Percentiles rank a stretch among this genome's conserved stretches.
phyloP scores from a whole-genome alignment of 2,797 vertebrate genomes.

The Oreochromis mossambicus region DNA sequence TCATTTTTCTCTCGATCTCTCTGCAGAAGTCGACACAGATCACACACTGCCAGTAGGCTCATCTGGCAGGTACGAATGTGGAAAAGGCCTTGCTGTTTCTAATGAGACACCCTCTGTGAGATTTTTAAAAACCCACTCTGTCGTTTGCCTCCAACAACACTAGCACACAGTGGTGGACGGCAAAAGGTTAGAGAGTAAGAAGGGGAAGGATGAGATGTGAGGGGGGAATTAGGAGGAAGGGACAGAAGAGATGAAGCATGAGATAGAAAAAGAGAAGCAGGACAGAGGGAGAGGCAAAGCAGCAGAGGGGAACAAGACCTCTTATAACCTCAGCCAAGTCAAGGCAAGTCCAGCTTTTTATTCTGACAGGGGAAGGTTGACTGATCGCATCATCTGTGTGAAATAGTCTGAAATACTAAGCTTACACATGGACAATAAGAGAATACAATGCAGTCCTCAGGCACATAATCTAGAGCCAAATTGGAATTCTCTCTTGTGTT shows the following conservation, averaged over 20 bases:
- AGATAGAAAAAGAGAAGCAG: neutral
- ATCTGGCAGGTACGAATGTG: neutral
- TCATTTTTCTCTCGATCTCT: neutral
- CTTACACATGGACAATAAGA: neutral
- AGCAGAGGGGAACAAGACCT: neutral
- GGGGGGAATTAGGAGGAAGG: neutral
- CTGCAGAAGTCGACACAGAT: neutral
- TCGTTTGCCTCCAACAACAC: conserved; percentile 18
- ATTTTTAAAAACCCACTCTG: conserved; percentile 6
- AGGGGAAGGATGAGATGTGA: neutral
- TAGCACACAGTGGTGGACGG: neutral
- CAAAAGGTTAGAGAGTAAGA: neutral
- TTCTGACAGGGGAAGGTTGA: neutral
- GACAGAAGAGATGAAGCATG: neutral
- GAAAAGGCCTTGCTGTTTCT: conserved; percentile 35
- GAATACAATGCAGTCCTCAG: neutral
- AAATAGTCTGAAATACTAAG: neutral
- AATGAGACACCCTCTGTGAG: conserved; percentile 34
- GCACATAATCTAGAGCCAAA: neutral
- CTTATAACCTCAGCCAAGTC: neutral
- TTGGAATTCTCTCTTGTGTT: neutral
- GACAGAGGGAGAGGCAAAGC: neutral
- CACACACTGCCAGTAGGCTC: neutral
- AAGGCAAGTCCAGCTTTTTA: neutral
- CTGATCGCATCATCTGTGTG: neutral